Percentiles rank a stretch among this genome's conserved stretches.
phyloP scores from a whole-genome alignment of 2,113 vertebrate species.

The Origma solitaria region DNA sequence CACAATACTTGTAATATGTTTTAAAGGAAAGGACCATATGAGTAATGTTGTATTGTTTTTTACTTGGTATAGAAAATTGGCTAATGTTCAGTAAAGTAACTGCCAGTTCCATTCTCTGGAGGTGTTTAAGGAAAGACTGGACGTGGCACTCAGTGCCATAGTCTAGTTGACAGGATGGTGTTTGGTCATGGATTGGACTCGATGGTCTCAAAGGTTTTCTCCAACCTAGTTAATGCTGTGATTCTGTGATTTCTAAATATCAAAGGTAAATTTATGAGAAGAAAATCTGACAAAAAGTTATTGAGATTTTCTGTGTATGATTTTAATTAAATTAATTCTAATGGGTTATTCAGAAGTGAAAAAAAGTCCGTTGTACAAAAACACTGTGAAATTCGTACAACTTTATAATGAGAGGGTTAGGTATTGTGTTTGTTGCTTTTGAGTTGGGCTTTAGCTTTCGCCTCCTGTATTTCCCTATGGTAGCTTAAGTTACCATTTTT shows the following conservation, averaged over 20 bases:
- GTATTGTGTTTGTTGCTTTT: background rate
- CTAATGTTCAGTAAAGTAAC: background rate
- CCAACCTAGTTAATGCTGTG: background rate
- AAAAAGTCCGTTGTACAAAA: background rate
- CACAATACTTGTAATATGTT: background rate
- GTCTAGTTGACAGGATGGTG: background rate
- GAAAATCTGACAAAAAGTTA: background rate
- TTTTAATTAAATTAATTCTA: background rate
- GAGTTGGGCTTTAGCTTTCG: background rate
- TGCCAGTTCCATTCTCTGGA: background rate
- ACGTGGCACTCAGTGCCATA: background rate
- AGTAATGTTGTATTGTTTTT: background rate
- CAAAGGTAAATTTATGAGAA: background rate
- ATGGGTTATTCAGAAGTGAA: background rate
- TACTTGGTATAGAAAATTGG: background rate
- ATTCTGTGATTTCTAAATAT: background rate
- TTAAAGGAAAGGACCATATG: background rate
- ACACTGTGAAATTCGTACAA: background rate
- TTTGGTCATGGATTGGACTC: background rate
- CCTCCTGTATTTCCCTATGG: background rate
- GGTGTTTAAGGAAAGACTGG: background rate
- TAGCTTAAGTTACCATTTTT: background rate
- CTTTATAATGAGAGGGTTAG: background rate
- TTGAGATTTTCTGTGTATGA: background rate
- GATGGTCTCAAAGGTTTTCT: background rate